Conservation (phyloP, 2,888 invertebrate genomes). For the Stramonita haemastoma region DNA sequence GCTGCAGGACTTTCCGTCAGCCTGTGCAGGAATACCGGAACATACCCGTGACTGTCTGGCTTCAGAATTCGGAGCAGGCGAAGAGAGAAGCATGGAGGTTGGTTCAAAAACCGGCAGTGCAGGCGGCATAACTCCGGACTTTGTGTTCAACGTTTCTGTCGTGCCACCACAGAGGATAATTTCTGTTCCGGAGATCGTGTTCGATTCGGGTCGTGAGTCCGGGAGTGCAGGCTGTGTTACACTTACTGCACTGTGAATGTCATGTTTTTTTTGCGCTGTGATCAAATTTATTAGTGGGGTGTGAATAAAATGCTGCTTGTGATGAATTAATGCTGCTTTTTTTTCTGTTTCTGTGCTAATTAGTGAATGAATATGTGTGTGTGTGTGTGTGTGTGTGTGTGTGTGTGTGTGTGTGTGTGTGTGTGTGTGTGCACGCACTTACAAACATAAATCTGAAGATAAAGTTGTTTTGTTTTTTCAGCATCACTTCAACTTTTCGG, state of each 20-base stretch:
- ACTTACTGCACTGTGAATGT: not conserved
- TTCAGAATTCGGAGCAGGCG: too few relatives aligned
- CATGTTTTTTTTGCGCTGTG: too few relatives aligned
- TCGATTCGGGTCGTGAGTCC: not conserved
- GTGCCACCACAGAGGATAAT: not conserved
- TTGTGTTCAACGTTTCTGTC: not conserved
- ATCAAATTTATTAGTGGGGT: not conserved
- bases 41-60: not conserved
- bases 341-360: not conserved
- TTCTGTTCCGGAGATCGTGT: not conserved
- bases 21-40: not conserved
- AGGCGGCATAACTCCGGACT: not conserved
- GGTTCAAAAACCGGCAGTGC: not conserved
- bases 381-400: not conserved
- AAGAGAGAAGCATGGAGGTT: not conserved
- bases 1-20: not conserved
- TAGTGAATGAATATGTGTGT: not conserved
- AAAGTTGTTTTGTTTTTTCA: too few relatives aligned
- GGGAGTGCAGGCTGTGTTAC: not conserved
- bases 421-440: not conserved
- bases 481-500: too few relatives aligned
- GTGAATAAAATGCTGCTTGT: slow-evolving; percentile 6
- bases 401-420: not conserved
- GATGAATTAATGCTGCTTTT: not conserved
- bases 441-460: too few relatives aligned